Evolutionary conservation across 2,888 invertebrate genomes (phyloP), one percentile per base, ranked within the genome.

Genomic region (Euplagia quadripunctaria): DNA sequence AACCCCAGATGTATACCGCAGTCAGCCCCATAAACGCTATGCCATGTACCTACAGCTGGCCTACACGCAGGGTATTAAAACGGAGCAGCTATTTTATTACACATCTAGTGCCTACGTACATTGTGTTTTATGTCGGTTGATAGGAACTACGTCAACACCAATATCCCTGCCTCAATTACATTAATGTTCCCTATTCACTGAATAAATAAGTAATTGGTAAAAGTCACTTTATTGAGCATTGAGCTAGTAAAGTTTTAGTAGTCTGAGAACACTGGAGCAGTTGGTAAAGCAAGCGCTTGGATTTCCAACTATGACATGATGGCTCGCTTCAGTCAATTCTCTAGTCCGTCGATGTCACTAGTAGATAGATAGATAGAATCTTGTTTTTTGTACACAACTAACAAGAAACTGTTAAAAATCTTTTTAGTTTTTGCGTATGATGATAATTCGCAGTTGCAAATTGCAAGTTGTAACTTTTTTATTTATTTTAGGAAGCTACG

Each of bases 401-500:
- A 46, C 31, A 31, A 31, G 1, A 46, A 51, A 11, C 8, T 9
- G 31, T 31, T 31, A 8, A 31, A 20, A 31, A 31, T 16, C 1
- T 16, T 4, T 52, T 51, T 51, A 14, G 14, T 51, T 51, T 14
- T 51, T 51, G 6, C 52, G 5, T 17, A 52, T 17, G 5, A 6
- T 17, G 52, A 17, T 2, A 12, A 17, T 52, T 17, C 8, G 17
- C 5, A 52, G 6, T 61, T 7, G 31, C 3, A 51, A 51, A 51
- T 51, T 51, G 16, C 31, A 31, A 31, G 61, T 61, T 31, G n/a
- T 31, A 12, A 61, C 31, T 61, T 61, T 1, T 31, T 14, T 12
- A 31, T 31, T 68, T 64, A 61, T 95, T 94, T 78, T 91, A 96
- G 96, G 97, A 51, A 97, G 97, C 87, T 96, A 96, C 80, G 97